phyloP scores from a whole-genome alignment of 1,140 invertebrate genomes.

The Bactericera cockerelli region DNA sequence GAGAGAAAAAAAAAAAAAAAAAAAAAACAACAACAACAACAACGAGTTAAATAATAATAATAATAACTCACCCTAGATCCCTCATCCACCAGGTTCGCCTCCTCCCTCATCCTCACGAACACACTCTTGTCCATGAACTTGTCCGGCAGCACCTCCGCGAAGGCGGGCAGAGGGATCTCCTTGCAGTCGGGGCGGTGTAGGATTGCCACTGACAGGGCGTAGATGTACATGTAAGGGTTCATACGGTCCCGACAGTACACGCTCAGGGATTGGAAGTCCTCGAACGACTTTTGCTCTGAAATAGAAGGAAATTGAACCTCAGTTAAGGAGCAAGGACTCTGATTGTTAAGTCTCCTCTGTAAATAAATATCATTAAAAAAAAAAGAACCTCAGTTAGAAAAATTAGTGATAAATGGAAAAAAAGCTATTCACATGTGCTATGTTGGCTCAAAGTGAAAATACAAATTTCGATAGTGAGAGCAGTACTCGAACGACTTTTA shows the following conservation, averaged over 20 bases:
- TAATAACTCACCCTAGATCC: conserved; percentile 47
- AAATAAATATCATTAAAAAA: no score
- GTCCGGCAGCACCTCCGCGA: conserved; percentile 56
- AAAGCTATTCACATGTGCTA: no score
- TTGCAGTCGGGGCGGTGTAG: conserved; percentile 59
- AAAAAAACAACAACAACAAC: no score
- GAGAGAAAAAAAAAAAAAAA: no score
- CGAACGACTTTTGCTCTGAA: conserved; percentile 46
- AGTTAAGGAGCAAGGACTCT: no score
- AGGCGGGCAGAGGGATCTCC: conserved; percentile 47
- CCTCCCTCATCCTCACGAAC: conserved; percentile 46
- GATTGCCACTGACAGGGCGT: conserved; percentile 54
- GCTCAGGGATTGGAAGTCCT: conserved; percentile 50
- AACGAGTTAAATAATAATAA: no score
- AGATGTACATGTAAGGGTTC: conserved; percentile 63
- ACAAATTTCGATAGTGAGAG: no score
- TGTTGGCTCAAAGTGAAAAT: no score
- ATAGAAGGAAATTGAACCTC: conserved; percentile 16
- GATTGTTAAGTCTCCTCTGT: no score
- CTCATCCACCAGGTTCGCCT: conserved; percentile 42
- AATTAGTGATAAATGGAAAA: no score
- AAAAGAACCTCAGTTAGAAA: no score
- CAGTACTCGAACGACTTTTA: conserved; percentile 48
- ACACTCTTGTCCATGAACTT: conserved; percentile 58
- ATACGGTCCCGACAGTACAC: conserved; percentile 54